Base-by-base conservation (phyloP, 2,888 invertebrate species). In the Sceliomorpha sp. region DNA sequence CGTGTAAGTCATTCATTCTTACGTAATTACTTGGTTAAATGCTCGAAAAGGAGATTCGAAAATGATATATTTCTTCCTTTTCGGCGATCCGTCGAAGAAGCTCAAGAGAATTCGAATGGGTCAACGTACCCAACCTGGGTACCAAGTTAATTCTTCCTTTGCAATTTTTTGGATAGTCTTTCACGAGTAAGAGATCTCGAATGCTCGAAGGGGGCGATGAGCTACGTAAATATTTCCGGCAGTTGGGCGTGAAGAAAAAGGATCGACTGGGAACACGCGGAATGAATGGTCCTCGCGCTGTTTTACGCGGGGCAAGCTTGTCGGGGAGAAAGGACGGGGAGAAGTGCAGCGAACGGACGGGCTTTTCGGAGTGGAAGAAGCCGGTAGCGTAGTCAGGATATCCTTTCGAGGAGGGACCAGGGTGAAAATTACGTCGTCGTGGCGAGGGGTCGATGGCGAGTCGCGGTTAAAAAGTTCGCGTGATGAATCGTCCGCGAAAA, bases 131-230 rank as follows among this genome's bases (percentile, higher is more conserved):
- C n/a, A n/a, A n/a, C n/a, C n/a, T n/a, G n/a, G n/a, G n/a, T n/a
- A n/a, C n/a, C n/a, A n/a, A n/a, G n/a, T n/a, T n/a, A n/a, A n/a
- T n/a, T n/a, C n/a, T n/a, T n/a, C n/a, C n/a, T n/a, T n/a, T n/a
- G n/a, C n/a, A n/a, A n/a, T n/a, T n/a, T n/a, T n/a, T n/a, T n/a
- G n/a, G n/a, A n/a, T n/a, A n/a, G n/a, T n/a, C n/a, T n/a, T n/a
- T 42, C 12, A 66, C 70, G 72, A 74, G 73, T 75, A 73, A 70
- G 56, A 64, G 71, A 69, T 73, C 72, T 69, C 69, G 70, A 53
- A n/a, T n/a, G n/a, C n/a, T n/a, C 62, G 72, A 74, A 56, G 62
- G 56, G 50, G 48, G 44, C 48, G 50, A 53, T 36, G 62, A 63
- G 58, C 53, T 67, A 64, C 62, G 62, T 62, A 69, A 62, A 53